phyloP scores from a whole-genome alignment of 1,140 invertebrate species.

The Aphidius gifuensis region DNA sequence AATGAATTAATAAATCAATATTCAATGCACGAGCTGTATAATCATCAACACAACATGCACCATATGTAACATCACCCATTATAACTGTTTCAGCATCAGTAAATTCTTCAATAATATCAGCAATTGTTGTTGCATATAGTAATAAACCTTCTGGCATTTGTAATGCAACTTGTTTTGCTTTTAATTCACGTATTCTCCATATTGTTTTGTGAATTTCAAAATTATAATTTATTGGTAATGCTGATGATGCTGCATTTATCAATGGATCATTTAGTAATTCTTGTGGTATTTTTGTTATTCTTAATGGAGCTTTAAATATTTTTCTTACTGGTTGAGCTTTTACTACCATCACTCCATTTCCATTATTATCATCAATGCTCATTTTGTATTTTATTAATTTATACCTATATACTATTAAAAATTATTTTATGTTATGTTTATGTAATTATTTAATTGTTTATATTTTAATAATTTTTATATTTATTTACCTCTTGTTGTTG shows the following conservation, averaged over 20 bases:
- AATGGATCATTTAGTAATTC: slow-evolving; percentile 77
- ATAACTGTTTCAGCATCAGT: slow-evolving; percentile 92
- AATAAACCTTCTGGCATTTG: slow-evolving; percentile 96
- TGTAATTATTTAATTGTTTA: no score
- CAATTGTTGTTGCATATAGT: slow-evolving; percentile 89
- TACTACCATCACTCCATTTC: slow-evolving; percentile 61
- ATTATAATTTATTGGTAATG: slow-evolving; percentile 93
- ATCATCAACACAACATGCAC: slow-evolving; percentile 98
- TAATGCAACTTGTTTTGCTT: slow-evolving; percentile 85
- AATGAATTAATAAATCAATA: slow-evolving; percentile 93
- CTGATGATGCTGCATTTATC: slow-evolving; percentile 69
- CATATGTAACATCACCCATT: slow-evolving; percentile 98
- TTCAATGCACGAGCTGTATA: slow-evolving; percentile 86
- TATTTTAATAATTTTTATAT: no score
- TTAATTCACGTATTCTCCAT: slow-evolving; percentile 84
- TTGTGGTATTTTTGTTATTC: slow-evolving; percentile 79
- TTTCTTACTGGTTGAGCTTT: slow-evolving; percentile 74
- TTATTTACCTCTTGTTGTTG: no score
- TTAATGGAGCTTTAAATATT: slow-evolving; percentile 70
- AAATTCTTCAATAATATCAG: slow-evolving; percentile 92
- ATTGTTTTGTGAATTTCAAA: slow-evolving; percentile 99
- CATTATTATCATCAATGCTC: slow-evolving; percentile 29
- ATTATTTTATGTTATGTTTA: not conserved
- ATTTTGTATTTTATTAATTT: slow-evolving; percentile 26
- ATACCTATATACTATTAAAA: not conserved